Conservation (phyloP, 1,140 invertebrate genomes). For the Aphelinus certus region DNA sequence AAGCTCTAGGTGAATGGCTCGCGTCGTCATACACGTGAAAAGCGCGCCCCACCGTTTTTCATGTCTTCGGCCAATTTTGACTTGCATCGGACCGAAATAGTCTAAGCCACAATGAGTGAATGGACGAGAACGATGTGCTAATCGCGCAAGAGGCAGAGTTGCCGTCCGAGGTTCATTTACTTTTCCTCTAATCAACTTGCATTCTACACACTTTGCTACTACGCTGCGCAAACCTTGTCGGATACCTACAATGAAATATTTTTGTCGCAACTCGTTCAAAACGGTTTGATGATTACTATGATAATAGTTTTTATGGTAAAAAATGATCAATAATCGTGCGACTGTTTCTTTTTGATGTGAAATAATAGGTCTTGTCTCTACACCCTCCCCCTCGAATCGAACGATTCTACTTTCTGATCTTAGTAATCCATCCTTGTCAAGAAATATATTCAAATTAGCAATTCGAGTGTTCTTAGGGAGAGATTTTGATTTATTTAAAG, state of each 20-base stretch:
- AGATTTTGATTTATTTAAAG: not conserved
- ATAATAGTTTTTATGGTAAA: slow-evolving; percentile 2
- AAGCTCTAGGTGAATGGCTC: slow-evolving; percentile 50
- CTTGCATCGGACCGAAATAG: slow-evolving; percentile 51
- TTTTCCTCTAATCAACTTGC: not conserved
- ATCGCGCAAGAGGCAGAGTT: not conserved
- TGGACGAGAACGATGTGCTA: slow-evolving; percentile 19
- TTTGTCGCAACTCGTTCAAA: slow-evolving; percentile 37
- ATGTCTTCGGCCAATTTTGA: slow-evolving; percentile 41
- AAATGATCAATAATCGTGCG: not conserved
- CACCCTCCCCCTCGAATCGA: too few species aligned
- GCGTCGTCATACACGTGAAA: slow-evolving; percentile 47
- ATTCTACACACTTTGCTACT: not conserved
- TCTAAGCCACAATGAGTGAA: slow-evolving; percentile 51
- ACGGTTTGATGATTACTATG: slow-evolving; percentile 26
- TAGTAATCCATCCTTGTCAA: not conserved
- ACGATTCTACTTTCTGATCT: too few species aligned
- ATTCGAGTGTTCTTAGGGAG: not conserved
- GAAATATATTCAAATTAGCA: not conserved
- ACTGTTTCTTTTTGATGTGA: not conserved
- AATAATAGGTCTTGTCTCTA: not conserved
- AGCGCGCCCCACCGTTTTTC: slow-evolving; percentile 56
- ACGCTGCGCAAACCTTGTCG: not conserved
- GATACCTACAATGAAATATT: slow-evolving; percentile 14
- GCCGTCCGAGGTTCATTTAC: not conserved